A percentile compares a stretch with the other conserved stretches of the same genome.
These are phyloP conservation scores for Tupiocoris notatus DNA, from an alignment of 2,888 invertebrate genomes.

Conservation along the genomic window DNA sequence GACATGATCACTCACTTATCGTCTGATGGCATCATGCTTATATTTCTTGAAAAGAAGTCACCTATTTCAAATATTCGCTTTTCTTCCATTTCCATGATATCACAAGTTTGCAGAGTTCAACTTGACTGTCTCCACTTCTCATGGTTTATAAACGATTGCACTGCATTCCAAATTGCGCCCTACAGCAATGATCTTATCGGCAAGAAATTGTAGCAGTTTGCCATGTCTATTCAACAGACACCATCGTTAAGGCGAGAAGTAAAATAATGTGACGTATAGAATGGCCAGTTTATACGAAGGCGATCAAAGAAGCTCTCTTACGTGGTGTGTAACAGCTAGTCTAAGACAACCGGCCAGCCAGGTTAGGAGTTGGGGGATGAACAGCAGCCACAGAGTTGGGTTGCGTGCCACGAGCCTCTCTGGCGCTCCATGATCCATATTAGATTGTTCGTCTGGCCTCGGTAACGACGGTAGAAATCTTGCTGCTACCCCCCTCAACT, in stretches of 20 bases:
- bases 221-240: neutral
- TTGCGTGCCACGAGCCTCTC: slow-evolving; percentile 28
- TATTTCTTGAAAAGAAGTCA: no score
- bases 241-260: neutral
- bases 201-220: neutral
- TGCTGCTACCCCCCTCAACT: slow-evolving; percentile 10
- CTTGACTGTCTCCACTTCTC: no score
- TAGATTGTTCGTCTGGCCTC: slow-evolving; percentile 39
- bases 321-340: neutral
- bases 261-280: neutral
- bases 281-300: neutral
- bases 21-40: no score
- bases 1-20: no score
- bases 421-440: slow-evolving; percentile 37
- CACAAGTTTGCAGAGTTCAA: no score
- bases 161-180: neutral
- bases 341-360: neutral
- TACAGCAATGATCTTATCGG: neutral
- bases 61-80: no score
- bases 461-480: slow-evolving; percentile 39
- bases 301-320: neutral
- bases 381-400: neutral
- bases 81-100: no score
- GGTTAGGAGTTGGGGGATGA: neutral
- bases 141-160: no score